Base-by-base conservation (phyloP, 2,797 vertebrate species). In the Eremophila alpestris region DNA sequence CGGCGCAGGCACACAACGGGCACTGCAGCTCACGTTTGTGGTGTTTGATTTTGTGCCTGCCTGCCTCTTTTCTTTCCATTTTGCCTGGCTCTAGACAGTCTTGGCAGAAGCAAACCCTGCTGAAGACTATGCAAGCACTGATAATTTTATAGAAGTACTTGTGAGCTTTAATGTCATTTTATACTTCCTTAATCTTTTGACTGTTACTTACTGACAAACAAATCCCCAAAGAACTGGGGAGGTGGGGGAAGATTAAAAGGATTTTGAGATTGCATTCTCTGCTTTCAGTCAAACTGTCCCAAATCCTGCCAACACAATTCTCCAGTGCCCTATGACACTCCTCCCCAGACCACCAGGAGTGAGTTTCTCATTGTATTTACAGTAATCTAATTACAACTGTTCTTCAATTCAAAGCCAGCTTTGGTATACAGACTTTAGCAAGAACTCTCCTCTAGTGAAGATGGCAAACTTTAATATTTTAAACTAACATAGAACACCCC, bases 321-420 rank as follows among this genome's bases (percentile, higher is more conserved):
- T 97, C 96, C 80, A 87, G 88, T 96, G 96, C 96, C 92, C 95
- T 93, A 89, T 97, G 95, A 98, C 96, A 96, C 92, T 95, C 96
- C 90, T 96, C 83, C 87, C 87, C 70, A 96, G 99, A 99, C 98
- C 98, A 98, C 98, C 98, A 98, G 97, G 97, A 97, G 97, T 97
- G 98, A 88, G 97, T 97, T 97, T 97, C 96, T 97, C 98, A 98
- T 98, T 98, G 97, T 98, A 98, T 98, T 98, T 98, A 98, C 98
- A 98, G 98, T 99, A 98, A 98, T 98, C 98, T 98, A 98, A 99
- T 98, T 98, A 98, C 97, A 97, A 90, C 96, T 60, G 95, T 95
- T 97, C 96, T 95, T 97, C 96, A 97, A 98, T 97, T 96, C 97
- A 94, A 92, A 97, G 93, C 95, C 97, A 94, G 97, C 97, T 97